Evolutionary conservation across 2,797 vertebrate species (phyloP), one percentile per base, ranked within the genome.

Genomic region (Eulemur albifrons): DNA sequence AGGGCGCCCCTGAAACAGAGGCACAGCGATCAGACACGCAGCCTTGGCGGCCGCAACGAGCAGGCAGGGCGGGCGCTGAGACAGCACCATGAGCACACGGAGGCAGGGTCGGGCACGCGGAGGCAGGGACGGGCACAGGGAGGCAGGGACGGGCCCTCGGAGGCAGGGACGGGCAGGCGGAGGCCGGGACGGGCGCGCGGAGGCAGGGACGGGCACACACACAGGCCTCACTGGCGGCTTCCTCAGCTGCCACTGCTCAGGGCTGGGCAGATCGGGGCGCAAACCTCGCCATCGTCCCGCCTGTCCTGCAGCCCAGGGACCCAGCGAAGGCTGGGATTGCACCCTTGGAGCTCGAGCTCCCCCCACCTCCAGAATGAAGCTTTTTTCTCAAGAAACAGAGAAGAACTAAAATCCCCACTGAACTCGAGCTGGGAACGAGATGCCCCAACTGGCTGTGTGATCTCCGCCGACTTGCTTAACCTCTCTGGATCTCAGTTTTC

Each of bases 1-100:
- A 4, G 63, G 9, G 9, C 0, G 7, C 5, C 43, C 77, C 97
- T 98, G 95, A 87, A 97, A 97, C 0, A 1, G 21, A 94, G 89
- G 73, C 4, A 38, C 21, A 0, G 15, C 0, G 14, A 14, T 96
- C 92, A 93, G 70, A 61, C 12, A 17, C 0, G 23, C 61, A 76
- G 1, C 13, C 11, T 23, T 4, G 27, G 7, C 1, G 9, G 65
- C 35, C 0, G 5, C 50, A 14, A 35, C 10, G 40, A 6, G 57
- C 23, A 25, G 1, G 1, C 9, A 25, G 57, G 57, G 57, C 10
- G 4, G 52, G 23, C 10, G 0, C 4, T 0, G 23, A 25, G 57
- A 25, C 23, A 59, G 43, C 3, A 32, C 9, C 40, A 0, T 18
- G 8, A 23, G 54, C 40, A 43, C 43, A 7, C 4, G 45, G 11